These are phyloP conservation scores for Villa cingulata DNA, from an alignment of 2,888 invertebrate species.

Conservation along the genomic window DNA sequence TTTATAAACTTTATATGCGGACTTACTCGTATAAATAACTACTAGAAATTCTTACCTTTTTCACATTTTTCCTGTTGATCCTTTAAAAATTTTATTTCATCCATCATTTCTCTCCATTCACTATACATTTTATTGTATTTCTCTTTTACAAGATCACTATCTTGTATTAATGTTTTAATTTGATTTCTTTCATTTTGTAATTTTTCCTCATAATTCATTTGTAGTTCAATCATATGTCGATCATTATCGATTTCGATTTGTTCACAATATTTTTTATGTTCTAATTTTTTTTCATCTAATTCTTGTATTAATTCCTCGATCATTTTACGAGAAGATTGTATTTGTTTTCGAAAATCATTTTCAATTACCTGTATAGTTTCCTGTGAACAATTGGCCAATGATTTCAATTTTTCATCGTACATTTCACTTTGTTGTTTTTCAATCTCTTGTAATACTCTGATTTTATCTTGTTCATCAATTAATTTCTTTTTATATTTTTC, in stretches of 20 bases:
- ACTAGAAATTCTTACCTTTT: too few species aligned
- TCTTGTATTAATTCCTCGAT: not conserved
- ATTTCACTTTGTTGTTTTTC: constrained; percentile 23
- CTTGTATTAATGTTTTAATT: not conserved
- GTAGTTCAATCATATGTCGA: not conserved
- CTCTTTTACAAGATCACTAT: too few species aligned
- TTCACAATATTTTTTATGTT: not conserved
- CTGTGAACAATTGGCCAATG: too few species aligned
- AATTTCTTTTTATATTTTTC: not conserved
- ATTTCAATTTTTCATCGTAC: not conserved
- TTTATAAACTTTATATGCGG: too few species aligned
- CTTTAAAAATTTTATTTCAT: too few species aligned
- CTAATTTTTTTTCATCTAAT: not conserved
- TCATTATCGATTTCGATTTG: not conserved
- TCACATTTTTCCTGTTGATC: too few species aligned
- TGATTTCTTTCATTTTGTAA: not conserved
- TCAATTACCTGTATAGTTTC: not conserved
- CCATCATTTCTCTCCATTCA: too few species aligned
- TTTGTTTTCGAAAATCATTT: not conserved
- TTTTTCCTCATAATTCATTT: not conserved
- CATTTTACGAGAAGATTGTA: not conserved
- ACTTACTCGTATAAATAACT: too few species aligned
- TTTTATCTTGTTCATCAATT: not conserved
- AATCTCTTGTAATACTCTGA: constrained; percentile 45
- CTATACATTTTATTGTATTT: too few species aligned